Base-by-base conservation (phyloP, 2,888 invertebrate species). In the Arrhopalites spinosus region DNA sequence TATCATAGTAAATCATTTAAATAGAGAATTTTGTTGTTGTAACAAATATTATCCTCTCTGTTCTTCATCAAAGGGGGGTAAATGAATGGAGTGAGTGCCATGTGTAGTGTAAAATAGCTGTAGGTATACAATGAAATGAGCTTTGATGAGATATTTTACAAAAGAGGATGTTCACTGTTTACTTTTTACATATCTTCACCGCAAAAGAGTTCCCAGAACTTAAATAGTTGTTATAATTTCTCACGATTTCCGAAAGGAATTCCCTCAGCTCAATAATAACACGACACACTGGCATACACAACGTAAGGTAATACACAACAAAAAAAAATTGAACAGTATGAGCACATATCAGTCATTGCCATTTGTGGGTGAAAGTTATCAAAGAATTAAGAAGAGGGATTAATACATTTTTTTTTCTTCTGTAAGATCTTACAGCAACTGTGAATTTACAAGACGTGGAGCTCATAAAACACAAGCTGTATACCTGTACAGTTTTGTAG, bases 341-440 rank as follows among this genome's bases (percentile, higher is more conserved):
- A 13, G 59, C 25, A 36, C 36, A 36, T 36, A 72, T 72, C 63
- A 72, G 72, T 72, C 72, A 72, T 72, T 72, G 72, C 72, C 72
- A 72, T 63, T 36, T 20, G 61, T 63, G 63, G 64, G 72, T 72
- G 72, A 72, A 72, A 72, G 72, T 72, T 71, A 70, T 64, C n/a
- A n/a, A n/a, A 27, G 20, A 53, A 0, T 53, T 7, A 36, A 53
- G 59, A 27, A 23, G 59, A 59, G 20, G 50, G 15, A 36, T 36
- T 20, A 59, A 59, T 59, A 23, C 59, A 59, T 3, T 23, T 2
- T 7, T 23, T 59, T 59, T 59, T 59, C 59, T 23, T 36, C 36
- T 36, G 5, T 36, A 7, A 7, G 36, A 36, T 36, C 36, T 36
- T 36, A 36, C 36, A 36, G 36, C 36, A 36, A 36, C 11, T 7